phyloP scores from a whole-genome alignment of 1,140 invertebrate species.

The Drosophila pectinifera region DNA sequence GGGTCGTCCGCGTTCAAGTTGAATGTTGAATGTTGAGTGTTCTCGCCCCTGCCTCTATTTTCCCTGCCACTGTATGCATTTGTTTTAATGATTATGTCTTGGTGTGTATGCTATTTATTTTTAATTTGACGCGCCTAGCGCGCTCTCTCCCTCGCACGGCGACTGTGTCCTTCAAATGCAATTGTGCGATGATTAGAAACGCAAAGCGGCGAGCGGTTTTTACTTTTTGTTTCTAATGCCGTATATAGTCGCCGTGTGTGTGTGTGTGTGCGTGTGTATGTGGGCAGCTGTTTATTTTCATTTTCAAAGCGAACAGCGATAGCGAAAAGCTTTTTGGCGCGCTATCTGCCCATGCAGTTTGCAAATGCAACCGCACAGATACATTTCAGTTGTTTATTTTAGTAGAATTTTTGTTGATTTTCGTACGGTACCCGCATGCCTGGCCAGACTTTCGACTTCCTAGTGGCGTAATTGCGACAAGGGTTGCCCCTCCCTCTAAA shows the following conservation, averaged over 20 bases:
- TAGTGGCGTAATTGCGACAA: slow-evolving; percentile 50
- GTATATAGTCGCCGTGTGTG: background rate
- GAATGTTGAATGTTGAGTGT: slow-evolving; percentile 72
- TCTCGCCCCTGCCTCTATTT: slow-evolving; percentile 29
- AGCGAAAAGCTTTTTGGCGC: slow-evolving; percentile 74
- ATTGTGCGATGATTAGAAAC: slow-evolving; percentile 83
- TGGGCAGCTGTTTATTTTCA: slow-evolving; percentile 80
- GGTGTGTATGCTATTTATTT: slow-evolving; percentile 63
- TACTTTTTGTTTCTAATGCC: slow-evolving; percentile 78
- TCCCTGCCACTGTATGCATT: background rate
- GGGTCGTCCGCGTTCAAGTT: slow-evolving; percentile 79
- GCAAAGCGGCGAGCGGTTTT: slow-evolving; percentile 67
- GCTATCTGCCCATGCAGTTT: slow-evolving; percentile 45
- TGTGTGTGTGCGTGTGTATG: slow-evolving; percentile 44
- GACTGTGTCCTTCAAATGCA: slow-evolving; percentile 81
- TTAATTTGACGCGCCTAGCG: slow-evolving; percentile 62
- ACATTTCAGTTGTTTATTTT: slow-evolving; percentile 43
- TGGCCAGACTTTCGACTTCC: slow-evolving; percentile 60
- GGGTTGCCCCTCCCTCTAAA: slow-evolving; percentile 35
- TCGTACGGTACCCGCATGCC: slow-evolving; percentile 28
- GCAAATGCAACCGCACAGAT: slow-evolving; percentile 21
- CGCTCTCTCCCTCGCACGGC: slow-evolving; percentile 5
- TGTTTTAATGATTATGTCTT: slow-evolving; percentile 30
- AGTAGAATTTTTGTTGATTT: slow-evolving; percentile 48
- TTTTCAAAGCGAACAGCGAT: slow-evolving; percentile 74